phyloP scores from a whole-genome alignment of 2,797 vertebrate genomes.

The Pseudomugil tenellus region DNA sequence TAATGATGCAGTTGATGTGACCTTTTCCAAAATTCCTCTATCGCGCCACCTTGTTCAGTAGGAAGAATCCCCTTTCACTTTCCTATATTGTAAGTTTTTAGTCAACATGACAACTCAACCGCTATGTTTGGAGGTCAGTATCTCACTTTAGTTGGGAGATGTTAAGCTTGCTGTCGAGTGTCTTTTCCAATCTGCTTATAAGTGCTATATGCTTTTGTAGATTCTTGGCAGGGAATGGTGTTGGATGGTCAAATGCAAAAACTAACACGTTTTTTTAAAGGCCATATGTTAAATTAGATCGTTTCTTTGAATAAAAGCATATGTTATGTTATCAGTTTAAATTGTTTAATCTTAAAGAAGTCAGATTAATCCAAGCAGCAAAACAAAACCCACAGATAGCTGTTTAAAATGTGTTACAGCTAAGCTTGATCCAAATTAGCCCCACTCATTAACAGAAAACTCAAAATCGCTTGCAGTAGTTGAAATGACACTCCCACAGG shows the following conservation, averaged over 20 bases:
- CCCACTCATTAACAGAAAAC: slow-evolving; percentile 29
- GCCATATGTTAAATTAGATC: slow-evolving; percentile 16
- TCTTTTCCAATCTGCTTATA: slow-evolving; percentile 8
- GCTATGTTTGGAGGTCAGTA: slow-evolving; percentile 60
- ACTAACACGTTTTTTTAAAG: slow-evolving; percentile 41
- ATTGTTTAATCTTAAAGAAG: slow-evolving; percentile 13
- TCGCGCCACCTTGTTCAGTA: slow-evolving; percentile 39
- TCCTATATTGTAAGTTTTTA: slow-evolving; percentile 48
- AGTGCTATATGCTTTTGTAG: slow-evolving; percentile 7
- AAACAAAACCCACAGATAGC: background rate
- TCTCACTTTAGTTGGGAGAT: slow-evolving; percentile 38
- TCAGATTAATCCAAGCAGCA: slow-evolving; percentile 1
- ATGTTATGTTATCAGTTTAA: slow-evolving; percentile 20
- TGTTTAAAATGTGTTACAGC: slow-evolving; percentile 5
- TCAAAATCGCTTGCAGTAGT: slow-evolving; percentile 7
- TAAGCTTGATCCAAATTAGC: slow-evolving; percentile 15
- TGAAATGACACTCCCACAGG: slow-evolving; percentile 5
- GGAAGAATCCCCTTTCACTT: slow-evolving; percentile 14
- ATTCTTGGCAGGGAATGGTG: slow-evolving; percentile 14
- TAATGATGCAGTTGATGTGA: slow-evolving; percentile 57
- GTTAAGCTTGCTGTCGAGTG: slow-evolving; percentile 42
- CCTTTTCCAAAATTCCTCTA: slow-evolving; percentile 53
- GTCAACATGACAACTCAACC: slow-evolving; percentile 50
- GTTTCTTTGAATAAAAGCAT: slow-evolving; percentile 25
- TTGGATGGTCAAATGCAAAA: slow-evolving; percentile 23